These are phyloP conservation scores for Cebidichthys violaceus DNA, from an alignment of 2,113 vertebrate genomes.

Conservation along the genomic window DNA sequence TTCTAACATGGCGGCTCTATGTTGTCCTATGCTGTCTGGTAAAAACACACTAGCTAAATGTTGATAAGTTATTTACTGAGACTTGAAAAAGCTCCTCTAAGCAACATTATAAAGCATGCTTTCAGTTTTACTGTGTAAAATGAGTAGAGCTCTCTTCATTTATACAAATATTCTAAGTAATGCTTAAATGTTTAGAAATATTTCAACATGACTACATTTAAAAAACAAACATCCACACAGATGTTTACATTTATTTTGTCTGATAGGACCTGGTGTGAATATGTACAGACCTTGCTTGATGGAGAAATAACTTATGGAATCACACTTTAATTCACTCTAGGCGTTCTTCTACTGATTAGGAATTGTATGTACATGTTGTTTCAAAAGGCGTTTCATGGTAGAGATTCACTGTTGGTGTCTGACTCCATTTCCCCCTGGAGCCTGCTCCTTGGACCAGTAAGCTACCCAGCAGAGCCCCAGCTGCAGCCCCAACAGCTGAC, in stretches of 20 bases:
- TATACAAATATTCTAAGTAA: neutral
- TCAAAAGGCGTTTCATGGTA: neutral
- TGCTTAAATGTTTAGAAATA: neutral
- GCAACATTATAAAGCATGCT: neutral
- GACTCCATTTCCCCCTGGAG: neutral
- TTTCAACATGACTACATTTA: neutral
- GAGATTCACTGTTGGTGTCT: neutral
- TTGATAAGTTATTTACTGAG: neutral
- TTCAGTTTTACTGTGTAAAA: neutral
- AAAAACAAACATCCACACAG: neutral
- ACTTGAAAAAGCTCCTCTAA: neutral
- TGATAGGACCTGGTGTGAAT: neutral
- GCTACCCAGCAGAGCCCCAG: too few species aligned
- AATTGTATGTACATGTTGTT: neutral
- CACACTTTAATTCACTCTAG: too few species aligned
- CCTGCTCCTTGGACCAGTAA: conserved; percentile 19
- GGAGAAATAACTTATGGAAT: neutral
- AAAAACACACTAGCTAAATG: neutral
- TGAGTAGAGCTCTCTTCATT: neutral
- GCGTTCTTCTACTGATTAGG: neutral
- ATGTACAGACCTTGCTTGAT: neutral
- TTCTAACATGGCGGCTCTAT: too few species aligned
- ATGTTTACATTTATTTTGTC: neutral
- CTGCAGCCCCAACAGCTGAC: conserved; percentile 49
- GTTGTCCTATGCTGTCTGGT: too few species aligned